Conservation (phyloP, 2,888 invertebrate genomes). For the Elaeidobius kamerunicus region DNA sequence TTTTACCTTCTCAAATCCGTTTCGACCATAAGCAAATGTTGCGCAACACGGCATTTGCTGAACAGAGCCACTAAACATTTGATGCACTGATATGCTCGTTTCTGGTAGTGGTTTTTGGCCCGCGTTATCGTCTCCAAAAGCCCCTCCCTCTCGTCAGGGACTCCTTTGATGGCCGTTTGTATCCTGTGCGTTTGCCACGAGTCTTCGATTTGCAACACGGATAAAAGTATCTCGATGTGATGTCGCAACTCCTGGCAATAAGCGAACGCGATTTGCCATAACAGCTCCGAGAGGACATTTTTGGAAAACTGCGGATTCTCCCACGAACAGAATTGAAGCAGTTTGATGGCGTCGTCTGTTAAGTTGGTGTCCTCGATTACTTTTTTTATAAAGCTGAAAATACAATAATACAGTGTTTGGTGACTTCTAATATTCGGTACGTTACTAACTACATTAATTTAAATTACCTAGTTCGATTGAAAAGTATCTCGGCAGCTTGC, state of each 20-base stretch:
- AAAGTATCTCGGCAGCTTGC: constrained; percentile 78
- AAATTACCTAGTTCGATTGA: constrained; percentile 70
- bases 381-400: constrained; percentile 83
- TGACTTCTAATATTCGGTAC: no score
- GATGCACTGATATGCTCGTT: constrained; percentile 94
- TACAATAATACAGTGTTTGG: no score
- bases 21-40: constrained; percentile 72
- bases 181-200: constrained; percentile 95
- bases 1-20: constrained; percentile 61
- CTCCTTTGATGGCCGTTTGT: constrained; percentile 89
- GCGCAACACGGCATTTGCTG: constrained; percentile 77
- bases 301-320: constrained; percentile 94
- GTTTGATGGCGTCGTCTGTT: constrained; percentile 85
- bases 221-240: constrained; percentile 84
- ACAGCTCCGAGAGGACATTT: constrained; percentile 80
- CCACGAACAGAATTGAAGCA: constrained; percentile 94
- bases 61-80: constrained; percentile 92
- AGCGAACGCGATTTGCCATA: constrained; percentile 88
- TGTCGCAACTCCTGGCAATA: constrained; percentile 93
- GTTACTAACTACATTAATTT: not conserved
- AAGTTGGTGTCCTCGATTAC: constrained; percentile 91
- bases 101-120: constrained; percentile 93
- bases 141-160: constrained; percentile 84
- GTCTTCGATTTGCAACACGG: constrained; percentile 87
- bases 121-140: constrained; percentile 89